Conservation (phyloP, 2,888 invertebrate genomes). For the Drosophila anomalata region DNA sequence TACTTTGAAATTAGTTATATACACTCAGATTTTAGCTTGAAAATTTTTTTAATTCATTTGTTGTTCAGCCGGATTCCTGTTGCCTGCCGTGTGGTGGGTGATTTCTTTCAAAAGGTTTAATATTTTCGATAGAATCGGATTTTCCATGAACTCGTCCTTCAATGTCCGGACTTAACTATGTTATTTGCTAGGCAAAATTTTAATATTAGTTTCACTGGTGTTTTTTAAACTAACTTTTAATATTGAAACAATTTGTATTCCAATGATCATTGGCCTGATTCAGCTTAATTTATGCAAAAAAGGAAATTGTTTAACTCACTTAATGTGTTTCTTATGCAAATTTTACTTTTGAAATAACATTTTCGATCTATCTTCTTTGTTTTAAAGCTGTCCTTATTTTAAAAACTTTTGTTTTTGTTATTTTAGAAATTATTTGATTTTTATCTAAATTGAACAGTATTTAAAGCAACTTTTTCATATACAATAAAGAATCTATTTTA, state of each 20-base stretch:
- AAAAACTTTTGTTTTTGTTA: constrained; percentile 9
- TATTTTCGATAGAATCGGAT: constrained; percentile 1
- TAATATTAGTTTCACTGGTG: constrained; percentile 41
- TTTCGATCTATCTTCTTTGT: constrained; percentile 2
- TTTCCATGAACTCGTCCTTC: constrained; percentile 5
- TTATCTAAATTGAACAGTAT: constrained; percentile 32
- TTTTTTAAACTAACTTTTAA: constrained; percentile 36
- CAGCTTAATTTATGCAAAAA: constrained; percentile 16
- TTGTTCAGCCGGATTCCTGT: constrained; percentile 33
- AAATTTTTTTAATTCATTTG: constrained; percentile 24
- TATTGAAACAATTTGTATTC: constrained; percentile 37
- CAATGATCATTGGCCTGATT: constrained; percentile 29
- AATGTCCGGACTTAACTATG: constrained; percentile 37
- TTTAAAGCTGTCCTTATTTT: constrained; percentile 7
- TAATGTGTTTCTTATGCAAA: constrained; percentile 9
- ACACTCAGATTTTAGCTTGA: constrained; percentile 28
- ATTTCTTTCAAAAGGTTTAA: constrained; percentile 27
- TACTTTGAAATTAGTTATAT: constrained; percentile 17
- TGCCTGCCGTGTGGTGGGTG: constrained; percentile 43
- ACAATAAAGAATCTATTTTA: constrained; percentile 24
- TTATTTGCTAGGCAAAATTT: constrained; percentile 50
- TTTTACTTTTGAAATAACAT: constrained; percentile 21
- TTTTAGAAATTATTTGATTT: constrained; percentile 17
- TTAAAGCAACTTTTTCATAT: constrained; percentile 26
- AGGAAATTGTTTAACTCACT: neutral